Conservation (phyloP, 2,888 invertebrate genomes). For the Pammene fasciana region DNA sequence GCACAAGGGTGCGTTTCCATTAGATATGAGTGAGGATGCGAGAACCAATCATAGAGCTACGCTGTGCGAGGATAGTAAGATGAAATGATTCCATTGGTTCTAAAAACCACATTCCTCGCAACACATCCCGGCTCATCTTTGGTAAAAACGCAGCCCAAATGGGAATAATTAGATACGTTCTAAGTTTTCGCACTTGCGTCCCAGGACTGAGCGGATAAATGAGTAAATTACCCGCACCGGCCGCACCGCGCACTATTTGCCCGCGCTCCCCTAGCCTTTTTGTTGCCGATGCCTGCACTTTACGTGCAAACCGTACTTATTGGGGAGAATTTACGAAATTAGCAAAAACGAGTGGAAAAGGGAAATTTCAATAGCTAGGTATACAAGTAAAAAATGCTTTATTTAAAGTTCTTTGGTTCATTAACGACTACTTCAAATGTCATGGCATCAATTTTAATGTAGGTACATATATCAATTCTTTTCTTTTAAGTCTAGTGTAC, state of each 20-base stretch:
- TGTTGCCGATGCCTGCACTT: conserved; percentile 44
- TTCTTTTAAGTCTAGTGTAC: too few relatives aligned
- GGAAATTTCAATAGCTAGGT: not conserved
- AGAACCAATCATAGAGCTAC: too few relatives aligned
- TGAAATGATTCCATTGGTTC: too few relatives aligned
- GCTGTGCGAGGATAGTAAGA: too few relatives aligned
- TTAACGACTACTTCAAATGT: too few relatives aligned
- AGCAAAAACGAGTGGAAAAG: conserved; percentile 16
- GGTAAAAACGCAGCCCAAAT: too few relatives aligned
- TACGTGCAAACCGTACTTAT: conserved; percentile 28
- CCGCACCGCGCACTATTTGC: conserved; percentile 56
- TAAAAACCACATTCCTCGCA: too few relatives aligned
- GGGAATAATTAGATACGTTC: not conserved
- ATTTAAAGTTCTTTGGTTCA: not conserved
- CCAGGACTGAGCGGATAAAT: conserved; percentile 55
- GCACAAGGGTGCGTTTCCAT: too few relatives aligned
- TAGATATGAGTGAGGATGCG: too few relatives aligned
- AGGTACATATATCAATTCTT: too few relatives aligned
- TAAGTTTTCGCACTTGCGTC: conserved; percentile 7
- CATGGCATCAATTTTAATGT: too few relatives aligned
- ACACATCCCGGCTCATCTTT: too few relatives aligned
- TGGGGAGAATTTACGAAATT: conserved; percentile 30
- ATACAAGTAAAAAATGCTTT: not conserved
- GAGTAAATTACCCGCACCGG: conserved; percentile 74
- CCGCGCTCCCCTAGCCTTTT: conserved; percentile 57